These are phyloP conservation scores for Lutjanus erythropterus DNA, from an alignment of 2,113 vertebrate species.

Conservation along the genomic window DNA sequence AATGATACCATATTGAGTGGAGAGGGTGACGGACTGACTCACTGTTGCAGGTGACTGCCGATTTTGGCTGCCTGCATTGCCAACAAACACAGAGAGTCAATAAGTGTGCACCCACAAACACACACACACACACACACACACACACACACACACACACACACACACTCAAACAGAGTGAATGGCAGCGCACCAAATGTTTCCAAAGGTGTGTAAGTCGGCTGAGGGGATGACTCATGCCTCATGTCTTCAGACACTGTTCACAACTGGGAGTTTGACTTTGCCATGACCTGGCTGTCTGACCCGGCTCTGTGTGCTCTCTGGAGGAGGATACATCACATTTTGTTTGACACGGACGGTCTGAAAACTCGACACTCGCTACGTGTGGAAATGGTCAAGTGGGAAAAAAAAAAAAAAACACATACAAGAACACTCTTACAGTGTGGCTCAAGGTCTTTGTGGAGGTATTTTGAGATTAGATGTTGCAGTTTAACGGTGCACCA, in stretches of 20 bases:
- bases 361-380: neutral
- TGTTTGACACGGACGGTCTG: neutral
- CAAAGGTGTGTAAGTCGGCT: slow-evolving; percentile 23
- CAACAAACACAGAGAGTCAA: slow-evolving; percentile 41
- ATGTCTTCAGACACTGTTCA: slow-evolving; percentile 45
- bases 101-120: slow-evolving; percentile 16
- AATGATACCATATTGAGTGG: slow-evolving; percentile 50
- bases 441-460: neutral
- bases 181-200: slow-evolving; percentile 26
- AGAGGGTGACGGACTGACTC: slow-evolving; percentile 59
- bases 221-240: slow-evolving; percentile 61
- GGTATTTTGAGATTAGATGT: slow-evolving; percentile 3
- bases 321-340: neutral
- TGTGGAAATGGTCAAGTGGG: neutral
- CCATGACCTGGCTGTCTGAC: slow-evolving; percentile 29
- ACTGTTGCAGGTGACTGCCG: slow-evolving; percentile 60
- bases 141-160: neutral
- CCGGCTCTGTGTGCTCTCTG: neutral
- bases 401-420: slow-evolving; percentile 1
- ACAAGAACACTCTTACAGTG: neutral
- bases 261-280: slow-evolving; percentile 58
- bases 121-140: slow-evolving; percentile 16
- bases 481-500: neutral
- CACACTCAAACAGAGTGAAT: slow-evolving; percentile 3
- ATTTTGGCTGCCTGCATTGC: slow-evolving; percentile 51